Conservation (phyloP, 2,888 invertebrate genomes). For the Pycnomerus fuliginosus region DNA sequence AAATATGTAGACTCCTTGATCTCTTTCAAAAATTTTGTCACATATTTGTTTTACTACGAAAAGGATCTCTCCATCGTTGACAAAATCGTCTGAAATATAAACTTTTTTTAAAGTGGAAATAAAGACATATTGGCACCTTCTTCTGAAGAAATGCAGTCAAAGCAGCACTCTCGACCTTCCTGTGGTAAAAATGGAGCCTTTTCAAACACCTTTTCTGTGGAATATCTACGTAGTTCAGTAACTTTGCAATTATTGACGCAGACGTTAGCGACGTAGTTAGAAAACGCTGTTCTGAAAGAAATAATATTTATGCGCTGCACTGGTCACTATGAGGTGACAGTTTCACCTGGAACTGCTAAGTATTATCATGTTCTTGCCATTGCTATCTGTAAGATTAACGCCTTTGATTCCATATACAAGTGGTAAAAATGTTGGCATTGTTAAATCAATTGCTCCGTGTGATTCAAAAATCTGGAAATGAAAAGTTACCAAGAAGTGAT, state of each 20-base stretch:
- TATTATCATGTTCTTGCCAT: conserved; percentile 1
- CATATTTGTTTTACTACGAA: too few relatives aligned
- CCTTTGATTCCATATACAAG: too few relatives aligned
- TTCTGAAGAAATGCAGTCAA: background rate
- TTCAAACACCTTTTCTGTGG: conserved; percentile 7
- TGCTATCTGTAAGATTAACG: background rate
- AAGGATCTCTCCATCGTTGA: too few relatives aligned
- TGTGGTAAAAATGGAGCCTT: conserved; percentile 4
- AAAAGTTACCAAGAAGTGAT: too few relatives aligned
- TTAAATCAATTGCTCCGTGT: conserved; percentile 6
- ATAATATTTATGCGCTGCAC: background rate
- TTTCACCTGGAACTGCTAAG: conserved; percentile 7
- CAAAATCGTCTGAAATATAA: too few relatives aligned
- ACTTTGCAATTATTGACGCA: conserved; percentile 3
- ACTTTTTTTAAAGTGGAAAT: too few relatives aligned
- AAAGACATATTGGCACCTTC: too few relatives aligned
- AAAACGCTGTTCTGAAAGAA: conserved; percentile 9
- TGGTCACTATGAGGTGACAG: background rate
- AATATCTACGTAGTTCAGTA: conserved; percentile 4
- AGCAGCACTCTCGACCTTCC: conserved; percentile 9
- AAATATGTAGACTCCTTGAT: too few relatives aligned
- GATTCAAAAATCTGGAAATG: conserved; percentile 8
- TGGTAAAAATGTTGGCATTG: conserved; percentile 8
- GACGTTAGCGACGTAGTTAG: conserved; percentile 4
- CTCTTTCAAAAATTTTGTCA: too few relatives aligned